Conservation (phyloP, 2,888 invertebrate species). For the Meloe dianella region DNA sequence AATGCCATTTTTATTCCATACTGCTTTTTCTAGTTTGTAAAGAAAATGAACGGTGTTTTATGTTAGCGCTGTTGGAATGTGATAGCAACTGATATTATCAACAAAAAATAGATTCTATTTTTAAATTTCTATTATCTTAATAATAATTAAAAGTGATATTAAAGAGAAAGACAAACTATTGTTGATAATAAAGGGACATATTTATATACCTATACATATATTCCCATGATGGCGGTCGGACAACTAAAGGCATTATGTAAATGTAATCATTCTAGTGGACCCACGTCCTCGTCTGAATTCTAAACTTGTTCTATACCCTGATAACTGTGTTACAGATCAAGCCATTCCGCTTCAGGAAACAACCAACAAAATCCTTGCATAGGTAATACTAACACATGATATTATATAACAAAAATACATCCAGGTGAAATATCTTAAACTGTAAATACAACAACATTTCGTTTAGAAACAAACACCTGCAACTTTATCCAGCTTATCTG, state of each 20-base stretch:
- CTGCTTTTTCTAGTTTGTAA: not conserved
- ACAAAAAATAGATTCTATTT: not conserved
- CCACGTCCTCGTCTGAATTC: conserved; percentile 45
- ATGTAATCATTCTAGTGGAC: conserved; percentile 56
- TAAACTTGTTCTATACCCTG: conserved; percentile 46
- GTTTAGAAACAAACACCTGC: conserved; percentile 32
- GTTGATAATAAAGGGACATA: conserved; percentile 51
- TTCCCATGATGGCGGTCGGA: conserved; percentile 51
- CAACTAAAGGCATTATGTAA: conserved; percentile 55
- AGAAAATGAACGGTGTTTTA: not conserved
- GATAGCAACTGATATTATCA: not conserved
- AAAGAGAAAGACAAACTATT: conserved; percentile 19
- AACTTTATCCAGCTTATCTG: conserved; percentile 37
- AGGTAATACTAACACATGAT: not conserved
- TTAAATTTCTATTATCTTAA: not conserved
- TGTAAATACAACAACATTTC: not conserved
- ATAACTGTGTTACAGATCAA: conserved; percentile 51
- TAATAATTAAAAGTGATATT: not conserved
- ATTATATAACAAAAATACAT: not conserved
- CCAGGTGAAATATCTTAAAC: not conserved
- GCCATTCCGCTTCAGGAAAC: conserved; percentile 43
- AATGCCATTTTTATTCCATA: conserved; percentile 34
- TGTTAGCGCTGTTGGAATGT: not conserved
- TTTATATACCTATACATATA: conserved; percentile 28
- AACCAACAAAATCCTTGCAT: conserved; percentile 25